Conservation (phyloP, 2,113 vertebrate species). For the Xiphorhynchus elegans region DNA sequence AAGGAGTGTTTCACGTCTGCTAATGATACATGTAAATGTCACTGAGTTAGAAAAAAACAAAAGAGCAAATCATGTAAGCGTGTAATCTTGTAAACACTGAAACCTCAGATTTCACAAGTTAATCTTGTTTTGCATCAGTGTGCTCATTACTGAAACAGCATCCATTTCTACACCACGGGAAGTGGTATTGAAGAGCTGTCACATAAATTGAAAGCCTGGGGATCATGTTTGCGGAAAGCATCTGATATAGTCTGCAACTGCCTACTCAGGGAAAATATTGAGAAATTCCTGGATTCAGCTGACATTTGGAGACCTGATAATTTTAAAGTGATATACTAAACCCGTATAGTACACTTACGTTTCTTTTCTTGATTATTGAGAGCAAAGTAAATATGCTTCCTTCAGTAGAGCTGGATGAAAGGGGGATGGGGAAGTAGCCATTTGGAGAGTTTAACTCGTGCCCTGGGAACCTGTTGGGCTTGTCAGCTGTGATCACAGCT, state of each 20-base stretch:
- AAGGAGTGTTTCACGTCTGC: not conserved
- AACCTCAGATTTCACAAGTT: slow-evolving; percentile 39
- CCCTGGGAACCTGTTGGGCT: not conserved
- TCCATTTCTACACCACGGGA: not conserved
- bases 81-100: not conserved
- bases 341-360: not conserved
- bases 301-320: not conserved
- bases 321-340: not conserved
- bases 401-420: not conserved
- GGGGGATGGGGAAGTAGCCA: not conserved
- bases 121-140: slow-evolving; percentile 25
- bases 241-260: not conserved
- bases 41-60: not conserved
- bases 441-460: not conserved
- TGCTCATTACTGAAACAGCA: slow-evolving; percentile 36
- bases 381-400: not conserved
- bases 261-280: not conserved
- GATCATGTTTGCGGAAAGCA: not conserved
- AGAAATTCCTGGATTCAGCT: not conserved
- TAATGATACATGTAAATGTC: not conserved
- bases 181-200: slow-evolving; percentile 27
- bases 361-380: not conserved
- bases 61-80: not conserved
- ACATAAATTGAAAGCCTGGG: not conserved
- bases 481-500: not conserved